Base-by-base conservation (phyloP, 2,797 vertebrate genomes). In the Tachyglossus aculeatus region DNA sequence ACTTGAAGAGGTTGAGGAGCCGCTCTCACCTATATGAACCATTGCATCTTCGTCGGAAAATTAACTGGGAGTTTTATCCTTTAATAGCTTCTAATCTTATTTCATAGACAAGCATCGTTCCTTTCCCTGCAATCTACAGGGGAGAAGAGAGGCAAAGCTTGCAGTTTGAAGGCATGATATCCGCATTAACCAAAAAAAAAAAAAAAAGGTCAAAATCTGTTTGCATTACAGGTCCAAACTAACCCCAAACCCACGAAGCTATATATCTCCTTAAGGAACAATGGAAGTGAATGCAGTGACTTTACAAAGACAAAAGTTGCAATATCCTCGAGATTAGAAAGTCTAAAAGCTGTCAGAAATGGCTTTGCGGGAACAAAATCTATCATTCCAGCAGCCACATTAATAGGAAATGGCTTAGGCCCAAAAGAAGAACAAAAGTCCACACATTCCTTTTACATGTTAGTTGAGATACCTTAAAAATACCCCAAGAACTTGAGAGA, bases 41-140 rank as follows among this genome's bases (percentile, higher is more conserved):
- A 83, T 67, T 50, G 59, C 38, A 80, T 87, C 83, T 80, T 58
- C 78, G 81, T n/a, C 29, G 68, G 82, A 80, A 85, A 85, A 83
- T 81, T 87, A 75, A 85, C 85, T 78, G 67, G 38, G 81, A 84
- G 67, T 69, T 59, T 87, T 84, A 88, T 84, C 77, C 78, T 92
- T 84, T 90, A 89, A 90, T 89, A 87, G 75, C 80, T 84, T 91
- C n/a, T 87, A 78, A 78, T 89, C 86, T 90, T 82, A 74, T 71
- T 81, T 79, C 73, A 75, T 53, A 84, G 78, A 70, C 74, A 73
- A 84, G 74, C 71, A 74, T 78, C 60, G 82, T 67, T 67, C 40
- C 70, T 57, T 71, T 71, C 71, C 64, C 59, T 59, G 87, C 85
- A 88, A 75, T 71, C 82, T 55, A 55, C 41, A 69, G 67, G 72